Evolutionary conservation across 2,888 invertebrate genomes (phyloP), one percentile per base, ranked within the genome.

Genomic region (Gortyna flavago): DNA sequence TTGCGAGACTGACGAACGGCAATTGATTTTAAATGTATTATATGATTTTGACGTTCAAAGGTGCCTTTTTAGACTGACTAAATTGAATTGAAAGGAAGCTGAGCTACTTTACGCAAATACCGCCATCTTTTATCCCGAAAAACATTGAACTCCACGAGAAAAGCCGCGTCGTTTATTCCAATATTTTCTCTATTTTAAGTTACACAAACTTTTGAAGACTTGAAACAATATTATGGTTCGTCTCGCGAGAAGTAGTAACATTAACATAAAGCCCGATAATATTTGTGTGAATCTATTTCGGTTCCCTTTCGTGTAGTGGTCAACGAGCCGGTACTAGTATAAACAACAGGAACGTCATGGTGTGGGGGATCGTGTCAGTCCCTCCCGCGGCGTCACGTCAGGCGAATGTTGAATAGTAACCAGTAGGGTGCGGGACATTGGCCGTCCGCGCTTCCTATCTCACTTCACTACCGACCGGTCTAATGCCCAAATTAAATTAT

Each of bases 341-440:
- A 91, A 91, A 91, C 91, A 91, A 89, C 86, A 85, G 87, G 88
- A 90, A 87, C 91, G 92, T 91, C 90, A 90, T 87, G 44, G 83
- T 84, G 88, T 87, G 86, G 87, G 87, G 86, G 88, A 90, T 85
- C 88, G 88, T 90, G 91, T 89, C 90, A 90, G 93, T 92, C 93
- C 93, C 92, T 93, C 92, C 92, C 92, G 92, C 84, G 89, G 85
- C 88, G 89, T 87, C 91, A 89, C 89, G 89, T 90, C 87, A 89
- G 87, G 87, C 88, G 90, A 90, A 81, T 89, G 88, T 87, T 89
- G 85, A 89, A 91, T 92, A 92, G 93, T 91, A 92, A 89, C 86
- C 91, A 90, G 95, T 91, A 90, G 95, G 95, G 94, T 90, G 92
- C 86, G 91, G 94, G 93, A 92, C 94, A 89, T 94, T 94, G 95